A percentile compares a stretch with the other conserved stretches of the same genome.
Evolutionary conservation across 2,797 vertebrate genomes (phyloP).

Genomic region (Orientallactaga sibirica): DNA sequence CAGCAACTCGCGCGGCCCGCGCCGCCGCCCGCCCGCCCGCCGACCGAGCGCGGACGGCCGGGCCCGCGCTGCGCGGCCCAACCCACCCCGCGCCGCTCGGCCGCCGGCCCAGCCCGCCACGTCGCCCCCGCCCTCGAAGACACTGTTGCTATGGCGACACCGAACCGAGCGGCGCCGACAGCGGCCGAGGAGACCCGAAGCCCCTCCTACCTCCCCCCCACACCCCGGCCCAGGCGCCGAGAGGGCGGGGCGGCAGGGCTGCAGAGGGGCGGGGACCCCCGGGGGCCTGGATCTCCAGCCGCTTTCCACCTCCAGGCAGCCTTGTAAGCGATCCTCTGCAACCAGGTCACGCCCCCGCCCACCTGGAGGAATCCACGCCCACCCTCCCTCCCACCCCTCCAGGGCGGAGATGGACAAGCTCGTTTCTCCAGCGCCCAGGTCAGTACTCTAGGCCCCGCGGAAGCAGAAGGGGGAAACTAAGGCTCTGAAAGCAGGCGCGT

Average conservation of each 20-base stretch:
- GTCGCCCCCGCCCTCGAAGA: conserved; percentile 91
- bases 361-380: conserved; percentile 12
- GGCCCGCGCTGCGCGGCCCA: conserved; percentile 84
- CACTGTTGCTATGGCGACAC: conserved; percentile 95
- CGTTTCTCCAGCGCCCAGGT: neutral
- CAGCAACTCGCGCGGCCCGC: conserved; percentile 70
- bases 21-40: conserved; percentile 81
- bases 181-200: conserved; percentile 71
- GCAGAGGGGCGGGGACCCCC: neutral
- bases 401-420: neutral
- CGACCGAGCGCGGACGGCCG: conserved; percentile 80
- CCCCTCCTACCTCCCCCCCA: neutral
- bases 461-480: neutral
- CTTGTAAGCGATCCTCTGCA: neutral
- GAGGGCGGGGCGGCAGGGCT: conserved; percentile 35
- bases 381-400: neutral
- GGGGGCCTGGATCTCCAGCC: neutral
- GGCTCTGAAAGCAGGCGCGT: neutral
- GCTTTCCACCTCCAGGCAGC: neutral
- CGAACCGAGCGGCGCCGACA: conserved; percentile 88
- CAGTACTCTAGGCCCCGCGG: neutral
- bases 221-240: neutral
- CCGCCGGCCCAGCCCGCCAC: conserved; percentile 82
- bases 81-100: conserved; percentile 67
- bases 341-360: conserved; percentile 33